Percentiles rank a stretch among this genome's conserved stretches.
Conservation (phyloP, 2,888 invertebrate species). For the Danaus chrysippus region DNA sequence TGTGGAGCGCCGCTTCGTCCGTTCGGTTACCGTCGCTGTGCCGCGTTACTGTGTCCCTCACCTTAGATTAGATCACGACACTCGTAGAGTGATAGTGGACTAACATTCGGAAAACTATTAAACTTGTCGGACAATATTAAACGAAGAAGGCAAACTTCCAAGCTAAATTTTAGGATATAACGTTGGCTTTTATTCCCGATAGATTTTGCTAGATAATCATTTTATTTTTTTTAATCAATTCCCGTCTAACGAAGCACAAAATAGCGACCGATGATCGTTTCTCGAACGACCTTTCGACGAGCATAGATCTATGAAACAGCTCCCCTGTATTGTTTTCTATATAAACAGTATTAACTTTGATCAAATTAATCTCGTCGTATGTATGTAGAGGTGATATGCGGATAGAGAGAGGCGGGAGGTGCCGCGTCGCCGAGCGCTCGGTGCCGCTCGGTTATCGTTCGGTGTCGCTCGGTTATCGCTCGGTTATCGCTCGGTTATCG, state of each 20-base stretch:
- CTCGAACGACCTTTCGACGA: slow-evolving; percentile 60
- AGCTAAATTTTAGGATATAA: slow-evolving; percentile 75
- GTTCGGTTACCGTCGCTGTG: slow-evolving; percentile 41
- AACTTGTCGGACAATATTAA: slow-evolving; percentile 77
- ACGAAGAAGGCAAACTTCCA: slow-evolving; percentile 76
- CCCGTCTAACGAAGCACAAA: slow-evolving; percentile 75
- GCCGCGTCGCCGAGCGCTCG: slow-evolving; percentile 31
- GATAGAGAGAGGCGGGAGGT: slow-evolving; percentile 61
- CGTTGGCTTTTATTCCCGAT: slow-evolving; percentile 77
- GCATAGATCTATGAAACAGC: slow-evolving; percentile 57
- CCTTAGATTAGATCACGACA: slow-evolving; percentile 73
- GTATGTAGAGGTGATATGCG: slow-evolving; percentile 74
- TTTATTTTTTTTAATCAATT: slow-evolving; percentile 59
- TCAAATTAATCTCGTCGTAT: slow-evolving; percentile 66
- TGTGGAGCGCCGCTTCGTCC: slow-evolving; percentile 25
- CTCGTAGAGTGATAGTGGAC: slow-evolving; percentile 75
- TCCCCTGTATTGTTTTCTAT: slow-evolving; percentile 64
- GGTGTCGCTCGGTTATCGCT: slow-evolving; percentile 15
- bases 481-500: slow-evolving; percentile 16
- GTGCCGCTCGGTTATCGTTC: slow-evolving; percentile 37
- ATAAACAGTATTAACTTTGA: slow-evolving; percentile 74
- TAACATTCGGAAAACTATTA: slow-evolving; percentile 68
- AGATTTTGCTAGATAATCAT: slow-evolving; percentile 77
- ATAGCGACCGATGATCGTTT: slow-evolving; percentile 68
- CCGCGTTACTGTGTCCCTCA: slow-evolving; percentile 41